Evolutionary conservation across 2,113 vertebrate genomes (phyloP).

Genomic region (Diphyllodes magnificus): DNA sequence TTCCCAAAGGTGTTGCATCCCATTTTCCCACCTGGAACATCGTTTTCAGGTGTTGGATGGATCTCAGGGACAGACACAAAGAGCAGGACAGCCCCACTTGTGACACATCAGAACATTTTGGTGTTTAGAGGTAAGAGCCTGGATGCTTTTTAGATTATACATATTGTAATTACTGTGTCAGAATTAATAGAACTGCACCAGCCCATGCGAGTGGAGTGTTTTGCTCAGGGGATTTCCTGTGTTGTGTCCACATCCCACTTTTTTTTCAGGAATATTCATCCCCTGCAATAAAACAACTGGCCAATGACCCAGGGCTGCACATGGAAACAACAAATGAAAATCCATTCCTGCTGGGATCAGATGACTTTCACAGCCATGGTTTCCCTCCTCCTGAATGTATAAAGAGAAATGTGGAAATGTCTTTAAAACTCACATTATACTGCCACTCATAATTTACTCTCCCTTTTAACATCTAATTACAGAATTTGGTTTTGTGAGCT

Average conservation of each 20-base stretch:
- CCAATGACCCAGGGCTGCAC: neutral
- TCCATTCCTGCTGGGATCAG: neutral
- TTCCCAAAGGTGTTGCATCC: neutral
- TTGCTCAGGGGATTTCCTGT: neutral
- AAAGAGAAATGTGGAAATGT: neutral
- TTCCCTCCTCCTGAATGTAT: neutral
- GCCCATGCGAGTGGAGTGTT: neutral
- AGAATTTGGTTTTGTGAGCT: neutral
- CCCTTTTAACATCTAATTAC: neutral
- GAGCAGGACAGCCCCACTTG: neutral
- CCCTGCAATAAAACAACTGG: neutral
- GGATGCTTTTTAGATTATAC: neutral
- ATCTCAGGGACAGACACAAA: neutral
- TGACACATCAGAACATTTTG: neutral
- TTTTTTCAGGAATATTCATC: neutral
- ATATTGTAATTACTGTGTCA: neutral
- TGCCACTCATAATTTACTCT: neutral
- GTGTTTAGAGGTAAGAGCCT: neutral
- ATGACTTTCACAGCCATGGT: neutral
- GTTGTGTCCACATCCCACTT: neutral
- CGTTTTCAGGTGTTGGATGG: neutral
- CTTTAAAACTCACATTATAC: neutral
- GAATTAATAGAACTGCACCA: neutral
- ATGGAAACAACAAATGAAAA: neutral
- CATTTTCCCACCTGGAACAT: accelerated